A percentile compares a stretch with the other conserved stretches of the same genome.
These are phyloP conservation scores for Apis mellifera DNA, from an alignment of 1,140 invertebrate species.

Conservation along the genomic window DNA sequence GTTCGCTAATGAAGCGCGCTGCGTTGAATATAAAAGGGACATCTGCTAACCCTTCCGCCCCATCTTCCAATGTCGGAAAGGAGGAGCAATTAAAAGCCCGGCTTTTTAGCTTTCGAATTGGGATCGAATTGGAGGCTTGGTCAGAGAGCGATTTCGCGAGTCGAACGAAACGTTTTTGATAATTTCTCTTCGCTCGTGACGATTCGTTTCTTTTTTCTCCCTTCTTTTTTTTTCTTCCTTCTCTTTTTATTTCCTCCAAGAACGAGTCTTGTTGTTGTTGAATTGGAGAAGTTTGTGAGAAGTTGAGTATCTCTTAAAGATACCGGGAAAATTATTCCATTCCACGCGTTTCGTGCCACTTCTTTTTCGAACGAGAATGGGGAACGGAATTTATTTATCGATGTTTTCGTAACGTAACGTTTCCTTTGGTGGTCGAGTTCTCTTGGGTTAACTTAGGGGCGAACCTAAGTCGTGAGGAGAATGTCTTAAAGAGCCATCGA, in stretches of 20 bases:
- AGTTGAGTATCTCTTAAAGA: no score
- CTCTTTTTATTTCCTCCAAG: no score
- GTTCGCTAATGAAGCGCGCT: slow-evolving; percentile 64
- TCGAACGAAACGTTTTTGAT: slow-evolving; percentile 9
- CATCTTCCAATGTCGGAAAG: slow-evolving; percentile 31
- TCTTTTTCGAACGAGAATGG: no score
- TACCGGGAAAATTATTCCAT: no score
- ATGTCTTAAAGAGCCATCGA: slow-evolving; percentile 55
- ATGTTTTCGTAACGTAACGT: background rate
- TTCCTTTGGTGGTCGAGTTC: background rate
- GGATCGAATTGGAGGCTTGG: background rate
- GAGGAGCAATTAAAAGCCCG: slow-evolving; percentile 33
- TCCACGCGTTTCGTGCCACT: no score
- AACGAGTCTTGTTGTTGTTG: no score
- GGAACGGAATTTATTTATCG: no score
- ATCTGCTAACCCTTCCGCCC: no score
- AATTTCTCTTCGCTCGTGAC: background rate
- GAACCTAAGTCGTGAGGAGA: background rate
- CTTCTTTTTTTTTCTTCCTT: no score
- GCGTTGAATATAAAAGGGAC: slow-evolving; percentile 63
- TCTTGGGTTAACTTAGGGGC: background rate
- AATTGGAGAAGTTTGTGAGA: no score
- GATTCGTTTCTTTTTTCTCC: background rate
- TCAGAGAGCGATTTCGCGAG: background rate
- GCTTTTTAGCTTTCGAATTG: background rate